These are phyloP conservation scores for Pseudorasbora parva DNA, from an alignment of 2,113 vertebrate species.

Conservation along the genomic window DNA sequence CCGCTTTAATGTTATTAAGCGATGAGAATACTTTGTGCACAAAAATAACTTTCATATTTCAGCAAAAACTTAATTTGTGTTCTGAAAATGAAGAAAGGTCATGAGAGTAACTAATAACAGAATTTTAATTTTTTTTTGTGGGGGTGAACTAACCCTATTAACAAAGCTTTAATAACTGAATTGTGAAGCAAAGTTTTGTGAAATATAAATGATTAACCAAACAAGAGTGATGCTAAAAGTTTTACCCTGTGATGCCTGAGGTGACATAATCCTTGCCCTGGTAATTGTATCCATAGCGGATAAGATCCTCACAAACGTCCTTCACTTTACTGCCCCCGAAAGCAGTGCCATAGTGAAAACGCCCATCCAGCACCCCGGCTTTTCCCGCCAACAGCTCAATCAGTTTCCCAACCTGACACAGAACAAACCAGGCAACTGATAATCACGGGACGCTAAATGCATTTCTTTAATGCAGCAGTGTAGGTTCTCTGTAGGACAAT, in stretches of 20 bases:
- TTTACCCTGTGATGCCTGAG: conserved; percentile 97
- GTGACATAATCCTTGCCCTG: conserved; percentile 98
- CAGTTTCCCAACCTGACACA: conserved; percentile 90
- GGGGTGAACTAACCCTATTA: too few species aligned
- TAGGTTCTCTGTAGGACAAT: background rate
- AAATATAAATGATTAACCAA: background rate
- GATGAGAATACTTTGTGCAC: too few species aligned
- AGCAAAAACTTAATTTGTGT: too few species aligned
- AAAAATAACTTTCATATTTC: too few species aligned
- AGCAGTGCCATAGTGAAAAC: conserved; percentile 96
- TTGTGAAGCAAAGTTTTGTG: background rate
- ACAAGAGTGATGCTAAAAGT: background rate
- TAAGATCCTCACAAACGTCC: conserved; percentile 97
- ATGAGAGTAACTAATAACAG: too few species aligned
- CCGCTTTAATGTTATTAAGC: too few species aligned
- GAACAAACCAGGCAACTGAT: background rate
- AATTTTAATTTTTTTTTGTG: too few species aligned
- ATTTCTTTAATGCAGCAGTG: background rate
- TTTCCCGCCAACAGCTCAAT: conserved; percentile 97
- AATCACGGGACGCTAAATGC: background rate
- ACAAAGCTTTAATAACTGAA: background rate
- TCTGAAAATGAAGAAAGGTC: too few species aligned
- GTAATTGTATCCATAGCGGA: conserved; percentile 97
- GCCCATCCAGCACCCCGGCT: conserved; percentile 90
- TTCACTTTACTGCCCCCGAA: conserved; percentile 99